Conservation (phyloP, 2,113 vertebrate species). For the Amblyornis subalaris region DNA sequence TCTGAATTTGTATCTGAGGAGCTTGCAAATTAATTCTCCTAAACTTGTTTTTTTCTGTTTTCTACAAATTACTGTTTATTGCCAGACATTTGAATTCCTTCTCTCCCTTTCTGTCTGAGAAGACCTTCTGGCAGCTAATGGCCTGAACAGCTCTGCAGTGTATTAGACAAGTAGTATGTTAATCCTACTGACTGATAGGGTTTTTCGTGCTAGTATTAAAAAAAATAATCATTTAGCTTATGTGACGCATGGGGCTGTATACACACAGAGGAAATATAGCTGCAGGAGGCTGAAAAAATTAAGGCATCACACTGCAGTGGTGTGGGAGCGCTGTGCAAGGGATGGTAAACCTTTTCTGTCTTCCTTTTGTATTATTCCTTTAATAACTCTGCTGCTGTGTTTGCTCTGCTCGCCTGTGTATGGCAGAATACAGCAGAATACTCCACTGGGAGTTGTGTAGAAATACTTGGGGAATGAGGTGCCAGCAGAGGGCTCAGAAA, state of each 20-base stretch:
- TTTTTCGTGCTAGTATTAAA: background rate
- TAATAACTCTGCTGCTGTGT: background rate
- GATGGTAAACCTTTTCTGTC: background rate
- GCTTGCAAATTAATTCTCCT: slow-evolving; percentile 1
- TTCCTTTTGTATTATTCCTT: background rate
- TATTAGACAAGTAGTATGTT: background rate
- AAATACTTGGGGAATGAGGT: background rate
- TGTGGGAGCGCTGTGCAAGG: background rate
- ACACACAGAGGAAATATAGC: background rate
- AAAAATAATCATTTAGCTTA: background rate
- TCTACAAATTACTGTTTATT: background rate
- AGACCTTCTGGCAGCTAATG: background rate
- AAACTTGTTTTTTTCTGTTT: background rate
- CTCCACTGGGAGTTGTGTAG: background rate
- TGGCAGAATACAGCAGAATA: background rate
- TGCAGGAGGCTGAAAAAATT: background rate
- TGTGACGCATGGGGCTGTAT: rapidly evolving
- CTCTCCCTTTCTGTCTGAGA: background rate
- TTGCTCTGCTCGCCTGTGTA: background rate
- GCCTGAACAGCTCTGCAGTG: background rate
- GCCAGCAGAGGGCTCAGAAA: background rate
- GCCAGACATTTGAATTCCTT: background rate
- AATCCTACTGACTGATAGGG: background rate
- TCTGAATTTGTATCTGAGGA: background rate
- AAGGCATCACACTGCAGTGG: background rate